Percentiles rank a stretch among this genome's conserved stretches.
Evolutionary conservation across 2,888 invertebrate genomes (phyloP).

Genomic region (Amblyjoppa fuscipennis): DNA sequence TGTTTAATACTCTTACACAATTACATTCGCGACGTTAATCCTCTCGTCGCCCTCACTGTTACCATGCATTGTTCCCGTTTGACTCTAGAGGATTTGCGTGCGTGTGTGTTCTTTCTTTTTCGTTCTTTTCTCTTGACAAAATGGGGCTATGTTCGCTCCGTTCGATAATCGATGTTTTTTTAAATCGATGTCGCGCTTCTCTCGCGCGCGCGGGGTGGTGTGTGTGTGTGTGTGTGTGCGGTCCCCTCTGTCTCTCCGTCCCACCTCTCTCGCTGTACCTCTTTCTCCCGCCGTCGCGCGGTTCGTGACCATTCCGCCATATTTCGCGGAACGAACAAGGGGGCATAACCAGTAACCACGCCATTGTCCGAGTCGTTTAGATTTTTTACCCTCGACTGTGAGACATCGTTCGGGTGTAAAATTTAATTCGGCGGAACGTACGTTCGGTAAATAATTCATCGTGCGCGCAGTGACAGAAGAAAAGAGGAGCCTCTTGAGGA

Average conservation of each 20-base stretch:
- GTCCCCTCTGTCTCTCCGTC: not conserved
- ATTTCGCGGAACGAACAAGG: slow-evolving; percentile 65
- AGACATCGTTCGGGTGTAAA: slow-evolving; percentile 43
- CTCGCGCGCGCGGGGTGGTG: not conserved
- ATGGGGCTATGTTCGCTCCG: slow-evolving; percentile 18
- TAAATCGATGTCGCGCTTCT: not conserved
- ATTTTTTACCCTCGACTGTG: slow-evolving; percentile 22
- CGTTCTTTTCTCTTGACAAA: not conserved
- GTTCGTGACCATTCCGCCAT: slow-evolving; percentile 54
- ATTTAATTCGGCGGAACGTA: not conserved
- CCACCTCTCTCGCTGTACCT: not conserved
- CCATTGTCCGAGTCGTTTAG: slow-evolving; percentile 74
- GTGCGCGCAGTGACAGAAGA: not conserved
- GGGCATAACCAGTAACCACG: slow-evolving; percentile 71
- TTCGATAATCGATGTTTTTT: slow-evolving; percentile 28
- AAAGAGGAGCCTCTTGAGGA: not conserved
- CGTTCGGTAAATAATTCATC: not conserved
- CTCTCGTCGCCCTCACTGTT: not conserved
- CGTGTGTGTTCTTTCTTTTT: not conserved
- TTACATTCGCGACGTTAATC: not conserved
- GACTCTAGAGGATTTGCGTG: not conserved
- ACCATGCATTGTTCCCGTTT: not conserved
- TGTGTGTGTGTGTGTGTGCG: not conserved
- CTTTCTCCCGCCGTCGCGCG: slow-evolving; percentile 3
- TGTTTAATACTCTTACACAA: not conserved